These are phyloP conservation scores for Carcharodon carcharias DNA, from an alignment of 2,797 vertebrate genomes.

Conservation along the genomic window DNA sequence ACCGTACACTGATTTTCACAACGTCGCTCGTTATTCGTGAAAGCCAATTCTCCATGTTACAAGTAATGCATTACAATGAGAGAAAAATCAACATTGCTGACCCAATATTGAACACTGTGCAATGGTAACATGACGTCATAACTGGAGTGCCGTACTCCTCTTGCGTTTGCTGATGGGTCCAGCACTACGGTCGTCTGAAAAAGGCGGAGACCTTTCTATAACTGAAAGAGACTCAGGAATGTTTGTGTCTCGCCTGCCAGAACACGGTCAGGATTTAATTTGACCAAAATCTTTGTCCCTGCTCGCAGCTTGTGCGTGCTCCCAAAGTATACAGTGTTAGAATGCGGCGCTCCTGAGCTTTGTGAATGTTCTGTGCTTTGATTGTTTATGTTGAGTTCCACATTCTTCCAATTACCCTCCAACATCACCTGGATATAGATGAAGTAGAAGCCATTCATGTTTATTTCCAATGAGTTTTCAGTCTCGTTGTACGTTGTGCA, in stretches of 20 bases:
- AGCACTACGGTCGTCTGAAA: neutral
- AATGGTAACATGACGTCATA: neutral
- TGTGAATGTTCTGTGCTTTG: no score
- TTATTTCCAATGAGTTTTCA: neutral
- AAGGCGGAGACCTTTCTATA: neutral
- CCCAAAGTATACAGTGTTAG: neutral
- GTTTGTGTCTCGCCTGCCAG: neutral
- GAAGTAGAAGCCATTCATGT: neutral
- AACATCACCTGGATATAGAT: slow-evolving; percentile 16
- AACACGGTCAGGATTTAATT: neutral
- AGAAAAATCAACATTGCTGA: neutral
- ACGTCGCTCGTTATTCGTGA: neutral
- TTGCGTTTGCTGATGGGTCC: neutral
- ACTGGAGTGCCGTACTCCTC: neutral
- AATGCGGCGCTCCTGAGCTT: neutral
- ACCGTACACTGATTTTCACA: neutral
- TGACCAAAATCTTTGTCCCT: neutral
- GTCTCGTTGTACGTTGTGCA: neutral
- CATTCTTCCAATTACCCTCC: neutral
- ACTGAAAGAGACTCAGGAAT: neutral
- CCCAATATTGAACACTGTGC: neutral
- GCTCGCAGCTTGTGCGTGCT: neutral
- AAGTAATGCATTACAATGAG: neutral
- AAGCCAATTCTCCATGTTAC: neutral
- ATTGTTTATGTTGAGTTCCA: neutral